Evolutionary conservation across 2,888 invertebrate genomes (phyloP).

Genomic region (Synergus itoensis): DNA sequence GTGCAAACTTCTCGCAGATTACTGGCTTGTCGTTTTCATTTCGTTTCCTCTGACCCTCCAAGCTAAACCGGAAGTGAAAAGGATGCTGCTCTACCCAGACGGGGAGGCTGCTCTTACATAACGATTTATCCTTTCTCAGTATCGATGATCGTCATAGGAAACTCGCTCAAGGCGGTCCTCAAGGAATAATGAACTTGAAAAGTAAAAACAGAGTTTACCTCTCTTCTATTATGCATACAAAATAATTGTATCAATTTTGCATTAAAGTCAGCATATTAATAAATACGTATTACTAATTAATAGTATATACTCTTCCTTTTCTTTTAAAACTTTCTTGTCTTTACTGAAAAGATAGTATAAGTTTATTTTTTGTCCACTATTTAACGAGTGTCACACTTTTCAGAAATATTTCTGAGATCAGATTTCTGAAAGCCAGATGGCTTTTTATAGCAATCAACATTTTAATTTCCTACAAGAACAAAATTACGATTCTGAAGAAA

Average conservation of each 20-base stretch:
- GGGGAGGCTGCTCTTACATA: conserved; percentile 56
- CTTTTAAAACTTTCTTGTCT: no score
- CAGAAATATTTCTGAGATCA: not conserved
- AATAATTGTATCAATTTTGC: not conserved
- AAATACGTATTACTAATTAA: no score
- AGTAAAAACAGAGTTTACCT: conserved; percentile 66
- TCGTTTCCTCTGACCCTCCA: conserved; percentile 58
- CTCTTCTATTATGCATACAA: not conserved
- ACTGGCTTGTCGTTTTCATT: conserved; percentile 73
- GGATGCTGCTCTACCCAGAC: conserved; percentile 38
- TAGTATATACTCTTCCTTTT: no score
- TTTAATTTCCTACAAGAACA: not conserved
- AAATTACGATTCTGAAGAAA: not conserved
- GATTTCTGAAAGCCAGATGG: no score
- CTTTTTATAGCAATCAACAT: not conserved
- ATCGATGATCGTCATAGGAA: conserved; percentile 55
- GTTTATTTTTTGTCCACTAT: not conserved
- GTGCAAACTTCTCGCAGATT: conserved; percentile 39
- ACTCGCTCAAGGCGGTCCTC: conserved; percentile 42
- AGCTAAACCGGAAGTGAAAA: conserved; percentile 52
- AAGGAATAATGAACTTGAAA: conserved; percentile 56
- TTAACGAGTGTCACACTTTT: not conserved
- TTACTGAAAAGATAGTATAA: not conserved
- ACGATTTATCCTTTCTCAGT: conserved; percentile 64
- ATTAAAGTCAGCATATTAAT: not conserved